Conservation (phyloP, 2,888 invertebrate species). For the Aricia artaxerxes region DNA sequence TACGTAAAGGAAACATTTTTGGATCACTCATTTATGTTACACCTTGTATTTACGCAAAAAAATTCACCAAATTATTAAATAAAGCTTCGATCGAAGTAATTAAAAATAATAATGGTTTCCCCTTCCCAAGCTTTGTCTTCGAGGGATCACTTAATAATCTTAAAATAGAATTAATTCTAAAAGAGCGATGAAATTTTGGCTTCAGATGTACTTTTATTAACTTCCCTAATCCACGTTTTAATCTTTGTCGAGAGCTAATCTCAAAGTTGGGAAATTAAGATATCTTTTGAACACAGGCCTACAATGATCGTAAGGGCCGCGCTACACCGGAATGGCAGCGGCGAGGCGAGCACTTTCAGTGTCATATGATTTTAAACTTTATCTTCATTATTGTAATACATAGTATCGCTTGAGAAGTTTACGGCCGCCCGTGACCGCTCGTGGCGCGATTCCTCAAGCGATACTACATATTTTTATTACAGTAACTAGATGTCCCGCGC, state of each 20-base stretch:
- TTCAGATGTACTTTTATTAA: background rate
- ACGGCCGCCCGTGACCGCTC: too few relatives aligned
- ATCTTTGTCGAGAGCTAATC: background rate
- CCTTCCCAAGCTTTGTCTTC: background rate
- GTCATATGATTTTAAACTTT: too few relatives aligned
- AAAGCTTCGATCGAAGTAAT: background rate
- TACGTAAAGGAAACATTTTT: too few relatives aligned
- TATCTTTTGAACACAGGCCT: background rate
- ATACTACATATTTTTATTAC: too few relatives aligned
- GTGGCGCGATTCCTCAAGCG: too few relatives aligned
- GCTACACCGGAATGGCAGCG: too few relatives aligned
- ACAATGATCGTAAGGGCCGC: background rate
- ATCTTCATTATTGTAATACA: too few relatives aligned
- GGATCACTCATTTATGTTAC: too few relatives aligned
- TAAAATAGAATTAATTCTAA: constrained; percentile 2
- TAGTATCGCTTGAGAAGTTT: too few relatives aligned
- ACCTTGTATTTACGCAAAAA: too few relatives aligned
- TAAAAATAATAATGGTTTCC: background rate
- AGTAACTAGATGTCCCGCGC: too few relatives aligned
- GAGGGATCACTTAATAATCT: background rate
- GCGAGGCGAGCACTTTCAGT: too few relatives aligned
- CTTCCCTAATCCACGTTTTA: background rate
- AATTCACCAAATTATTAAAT: background rate
- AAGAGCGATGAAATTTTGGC: background rate
- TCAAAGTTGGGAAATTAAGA: background rate